Evolutionary conservation across 1,140 invertebrate species (phyloP).

Genomic region (Sitobion miscanthi): DNA sequence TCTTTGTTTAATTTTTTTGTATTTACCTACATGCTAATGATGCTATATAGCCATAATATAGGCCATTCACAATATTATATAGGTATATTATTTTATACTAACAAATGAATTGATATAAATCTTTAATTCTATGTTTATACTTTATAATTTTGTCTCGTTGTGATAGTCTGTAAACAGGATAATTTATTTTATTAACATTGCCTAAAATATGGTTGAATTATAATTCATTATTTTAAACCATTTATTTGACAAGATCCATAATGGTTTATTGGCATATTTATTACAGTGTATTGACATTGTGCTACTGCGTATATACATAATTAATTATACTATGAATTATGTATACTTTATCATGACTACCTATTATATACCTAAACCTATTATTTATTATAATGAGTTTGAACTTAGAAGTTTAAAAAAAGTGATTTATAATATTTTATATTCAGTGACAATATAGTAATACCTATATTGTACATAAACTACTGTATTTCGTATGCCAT

Average conservation of each 20-base stretch:
- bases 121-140: not conserved
- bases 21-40: too few relatives aligned
- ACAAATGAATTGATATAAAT: not conserved
- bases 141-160: not conserved
- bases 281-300: not conserved
- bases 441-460: too few relatives aligned
- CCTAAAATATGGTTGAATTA: not conserved
- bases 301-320: not conserved
- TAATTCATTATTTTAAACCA: not conserved
- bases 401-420: not conserved
- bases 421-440: too few relatives aligned
- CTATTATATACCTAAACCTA: not conserved
- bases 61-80: too few relatives aligned
- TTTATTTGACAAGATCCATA: not conserved
- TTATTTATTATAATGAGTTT: conserved; percentile 2
- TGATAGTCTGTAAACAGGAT: not conserved
- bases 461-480: too few relatives aligned
- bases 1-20: too few relatives aligned
- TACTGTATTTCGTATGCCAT: too few relatives aligned
- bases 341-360: not conserved
- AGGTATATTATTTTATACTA: too few relatives aligned
- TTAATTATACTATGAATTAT: not conserved
- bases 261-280: not conserved
- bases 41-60: too few relatives aligned
- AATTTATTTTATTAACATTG: not conserved